Conservation (phyloP, 2,888 invertebrate species). For the Parnassius orleans region DNA sequence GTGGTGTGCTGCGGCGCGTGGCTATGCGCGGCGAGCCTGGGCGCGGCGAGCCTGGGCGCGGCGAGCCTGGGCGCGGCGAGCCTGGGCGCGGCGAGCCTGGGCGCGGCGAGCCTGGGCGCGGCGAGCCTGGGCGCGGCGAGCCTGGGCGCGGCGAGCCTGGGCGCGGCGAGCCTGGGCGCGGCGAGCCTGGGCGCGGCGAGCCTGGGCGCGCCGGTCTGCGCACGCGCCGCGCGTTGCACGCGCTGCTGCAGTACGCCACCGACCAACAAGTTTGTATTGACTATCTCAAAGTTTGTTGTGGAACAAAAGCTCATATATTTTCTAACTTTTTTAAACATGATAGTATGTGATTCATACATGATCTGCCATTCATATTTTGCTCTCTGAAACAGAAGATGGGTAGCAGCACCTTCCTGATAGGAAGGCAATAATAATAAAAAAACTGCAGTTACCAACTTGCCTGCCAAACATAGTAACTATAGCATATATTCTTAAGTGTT, state of each 20-base stretch:
- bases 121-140: background rate
- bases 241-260: constrained; percentile 8
- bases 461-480: too few relatives aligned
- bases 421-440: background rate
- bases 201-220: constrained; percentile 3
- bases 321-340: too few relatives aligned
- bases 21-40: constrained; percentile 7
- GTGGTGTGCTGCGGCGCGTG: constrained; percentile 20
- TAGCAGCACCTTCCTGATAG: too few relatives aligned
- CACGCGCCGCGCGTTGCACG: constrained; percentile 9
- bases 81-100: background rate
- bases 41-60: background rate
- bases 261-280: constrained; percentile 1
- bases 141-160: background rate
- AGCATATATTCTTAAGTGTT: too few relatives aligned
- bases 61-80: background rate
- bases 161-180: background rate
- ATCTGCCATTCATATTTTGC: too few relatives aligned
- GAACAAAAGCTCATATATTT: too few relatives aligned
- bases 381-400: too few relatives aligned
- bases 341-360: too few relatives aligned
- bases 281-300: background rate
- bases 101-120: background rate
- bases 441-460: background rate
- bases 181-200: background rate